Evolutionary conservation across 2,797 vertebrate species (phyloP).

Genomic region (Eulemur mongoz): DNA sequence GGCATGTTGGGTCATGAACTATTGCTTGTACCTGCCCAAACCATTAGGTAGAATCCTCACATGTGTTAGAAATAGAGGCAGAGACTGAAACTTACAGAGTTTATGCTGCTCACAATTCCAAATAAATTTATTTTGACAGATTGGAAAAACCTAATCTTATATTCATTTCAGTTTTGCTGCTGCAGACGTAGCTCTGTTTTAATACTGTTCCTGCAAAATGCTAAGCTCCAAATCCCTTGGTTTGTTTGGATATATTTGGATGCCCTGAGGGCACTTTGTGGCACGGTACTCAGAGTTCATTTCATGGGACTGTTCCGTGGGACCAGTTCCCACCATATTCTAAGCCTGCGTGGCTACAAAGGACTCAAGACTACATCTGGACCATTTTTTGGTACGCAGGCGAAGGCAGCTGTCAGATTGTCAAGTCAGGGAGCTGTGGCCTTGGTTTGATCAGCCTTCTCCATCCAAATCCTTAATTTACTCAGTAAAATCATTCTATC

Average conservation of each 20-base stretch:
- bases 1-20: background rate
- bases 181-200: conserved; percentile 23
- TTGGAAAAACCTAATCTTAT: conserved; percentile 12
- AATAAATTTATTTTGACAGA: conserved; percentile 66
- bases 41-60: background rate
- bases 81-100: background rate
- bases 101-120: conserved; percentile 33
- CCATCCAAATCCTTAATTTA: background rate
- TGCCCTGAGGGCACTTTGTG: conserved; percentile 34
- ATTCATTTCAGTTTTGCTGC: background rate
- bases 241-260: conserved; percentile 47
- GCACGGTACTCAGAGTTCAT: background rate
- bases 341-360: background rate
- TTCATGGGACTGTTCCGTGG: background rate
- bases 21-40: conserved; percentile 8
- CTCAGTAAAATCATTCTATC: background rate
- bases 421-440: background rate
- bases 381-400: background rate
- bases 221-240: conserved; percentile 29
- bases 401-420: background rate
- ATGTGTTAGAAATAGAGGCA: background rate
- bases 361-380: background rate
- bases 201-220: conserved; percentile 39
- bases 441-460: background rate
- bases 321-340: conserved; percentile 13